Evolutionary conservation across 2,888 invertebrate species (phyloP).

Genomic region (Macaria notata): DNA sequence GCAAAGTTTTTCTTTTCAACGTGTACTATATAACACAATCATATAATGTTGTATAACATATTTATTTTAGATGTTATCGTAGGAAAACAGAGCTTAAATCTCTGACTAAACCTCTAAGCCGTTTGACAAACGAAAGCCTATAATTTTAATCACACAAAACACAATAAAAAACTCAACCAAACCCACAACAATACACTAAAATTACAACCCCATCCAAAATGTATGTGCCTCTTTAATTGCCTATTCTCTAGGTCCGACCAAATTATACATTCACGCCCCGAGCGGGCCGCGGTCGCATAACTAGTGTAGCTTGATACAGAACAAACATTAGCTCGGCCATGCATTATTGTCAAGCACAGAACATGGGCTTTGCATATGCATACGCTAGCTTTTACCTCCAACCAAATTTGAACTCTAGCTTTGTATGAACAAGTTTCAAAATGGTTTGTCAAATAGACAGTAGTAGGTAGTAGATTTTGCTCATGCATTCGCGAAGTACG

Average conservation of each 20-base stretch:
- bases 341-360: constrained; percentile 81
- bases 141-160: no score
- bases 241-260: constrained; percentile 60
- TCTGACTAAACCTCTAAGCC: no score
- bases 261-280: constrained; percentile 78
- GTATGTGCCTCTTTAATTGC: constrained; percentile 76
- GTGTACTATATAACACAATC: no score
- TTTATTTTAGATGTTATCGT: no score
- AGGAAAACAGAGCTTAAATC: no score
- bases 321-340: constrained; percentile 80
- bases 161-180: background rate
- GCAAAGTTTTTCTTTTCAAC: no score
- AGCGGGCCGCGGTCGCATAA: constrained; percentile 70
- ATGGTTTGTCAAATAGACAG: background rate
- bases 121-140: no score
- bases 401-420: constrained; percentile 16
- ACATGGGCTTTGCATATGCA: constrained; percentile 35
- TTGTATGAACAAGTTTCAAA: constrained; percentile 3
- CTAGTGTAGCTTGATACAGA: constrained; percentile 77
- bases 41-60: no score
- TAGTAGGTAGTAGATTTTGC: constrained; percentile 34
- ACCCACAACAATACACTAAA: constrained; percentile 28
- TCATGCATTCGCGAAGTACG: constrained; percentile 70
- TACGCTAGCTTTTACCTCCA: constrained; percentile 25
- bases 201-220: constrained; percentile 66